These are phyloP conservation scores for Acleris cristana DNA, from an alignment of 2,888 invertebrate genomes.

Conservation along the genomic window DNA sequence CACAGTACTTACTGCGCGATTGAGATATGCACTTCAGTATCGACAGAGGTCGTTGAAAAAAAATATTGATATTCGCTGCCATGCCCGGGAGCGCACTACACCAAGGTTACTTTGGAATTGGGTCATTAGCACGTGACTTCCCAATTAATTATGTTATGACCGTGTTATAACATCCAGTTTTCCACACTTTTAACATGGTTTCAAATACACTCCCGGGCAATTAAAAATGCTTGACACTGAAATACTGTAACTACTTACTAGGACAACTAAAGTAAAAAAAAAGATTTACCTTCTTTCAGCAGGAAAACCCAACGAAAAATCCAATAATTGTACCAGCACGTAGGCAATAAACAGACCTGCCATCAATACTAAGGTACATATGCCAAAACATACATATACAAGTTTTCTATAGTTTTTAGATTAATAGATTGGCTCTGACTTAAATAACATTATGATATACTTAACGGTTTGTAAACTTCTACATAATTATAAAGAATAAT, in stretches of 20 bases:
- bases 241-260: no score
- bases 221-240: no score
- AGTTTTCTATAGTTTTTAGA: not conserved
- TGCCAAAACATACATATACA: not conserved
- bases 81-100: not conserved
- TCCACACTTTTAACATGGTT: no score
- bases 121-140: slow-evolving; percentile 24
- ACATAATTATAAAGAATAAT: not conserved
- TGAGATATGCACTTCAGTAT: slow-evolving; percentile 18
- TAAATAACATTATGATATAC: slow-evolving; percentile 1
- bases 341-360: not conserved
- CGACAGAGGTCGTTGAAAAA: slow-evolving; percentile 3
- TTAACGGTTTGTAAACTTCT: not conserved
- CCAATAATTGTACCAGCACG: no score
- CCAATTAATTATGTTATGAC: not conserved
- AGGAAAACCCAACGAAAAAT: no score
- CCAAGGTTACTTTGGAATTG: slow-evolving; percentile 28
- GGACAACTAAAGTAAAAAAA: no score
- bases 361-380: slow-evolving; percentile 15
- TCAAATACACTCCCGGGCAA: no score
- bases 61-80: not conserved
- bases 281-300: no score
- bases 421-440: slow-evolving; percentile 4
- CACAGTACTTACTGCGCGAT: no score
- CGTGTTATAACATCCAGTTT: no score